A percentile compares a stretch with the other conserved stretches of the same genome.
Conservation (phyloP, 2,888 invertebrate genomes). For the Cheiracanthium punctorium region DNA sequence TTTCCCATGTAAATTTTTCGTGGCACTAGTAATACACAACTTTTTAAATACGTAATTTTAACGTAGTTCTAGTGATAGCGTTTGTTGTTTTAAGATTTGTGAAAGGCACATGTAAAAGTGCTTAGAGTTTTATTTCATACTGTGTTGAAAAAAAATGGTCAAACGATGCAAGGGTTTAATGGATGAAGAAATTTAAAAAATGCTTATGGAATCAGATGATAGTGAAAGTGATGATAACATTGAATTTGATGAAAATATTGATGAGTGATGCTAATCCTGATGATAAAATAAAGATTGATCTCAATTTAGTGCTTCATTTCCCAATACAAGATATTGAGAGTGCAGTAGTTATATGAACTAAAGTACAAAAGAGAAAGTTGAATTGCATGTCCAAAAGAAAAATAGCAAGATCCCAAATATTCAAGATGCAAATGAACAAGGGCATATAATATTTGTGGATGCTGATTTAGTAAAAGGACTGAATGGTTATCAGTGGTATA, state of each 20-base stretch:
- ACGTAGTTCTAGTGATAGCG: not conserved
- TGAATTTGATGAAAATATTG: not conserved
- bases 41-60: not conserved
- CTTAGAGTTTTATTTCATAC: not conserved
- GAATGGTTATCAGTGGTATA: no score
- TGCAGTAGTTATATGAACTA: not conserved
- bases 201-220: constrained; percentile 18
- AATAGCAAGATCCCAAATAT: no score
- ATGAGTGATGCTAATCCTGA: no score
- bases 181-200: not conserved
- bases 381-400: no score
- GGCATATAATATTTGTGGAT: no score
- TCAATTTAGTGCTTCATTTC: not conserved
- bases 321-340: not conserved
- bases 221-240: not conserved
- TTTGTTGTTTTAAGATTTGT: not conserved
- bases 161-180: not conserved
- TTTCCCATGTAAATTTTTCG: not conserved
- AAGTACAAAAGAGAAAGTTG: not conserved
- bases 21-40: not conserved
- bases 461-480: no score
- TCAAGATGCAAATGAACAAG: no score
- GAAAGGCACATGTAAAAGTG: not conserved
- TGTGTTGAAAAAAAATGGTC: not conserved
- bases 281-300: not conserved